Evolutionary conservation across 1,140 invertebrate genomes (phyloP).

Genomic region (Scaptomyza pallida): DNA sequence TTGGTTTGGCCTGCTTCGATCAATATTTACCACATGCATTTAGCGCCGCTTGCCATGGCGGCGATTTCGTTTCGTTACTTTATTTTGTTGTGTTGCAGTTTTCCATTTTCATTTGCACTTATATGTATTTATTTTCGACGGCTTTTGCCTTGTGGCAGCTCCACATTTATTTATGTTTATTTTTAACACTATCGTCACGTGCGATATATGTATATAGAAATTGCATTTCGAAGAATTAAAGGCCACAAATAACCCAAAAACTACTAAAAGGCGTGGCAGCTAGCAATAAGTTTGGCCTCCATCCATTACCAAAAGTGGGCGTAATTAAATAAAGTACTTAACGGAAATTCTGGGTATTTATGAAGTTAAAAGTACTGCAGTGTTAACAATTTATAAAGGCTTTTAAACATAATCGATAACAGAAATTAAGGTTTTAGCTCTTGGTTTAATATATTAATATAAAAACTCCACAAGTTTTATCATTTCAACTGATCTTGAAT

Average conservation of each 20-base stretch:
- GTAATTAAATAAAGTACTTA: slow-evolving; percentile 29
- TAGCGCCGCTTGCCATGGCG: slow-evolving; percentile 50
- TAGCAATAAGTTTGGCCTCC: slow-evolving; percentile 11
- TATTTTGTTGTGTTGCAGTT: slow-evolving; percentile 9
- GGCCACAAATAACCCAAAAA: neutral
- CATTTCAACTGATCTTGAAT: neutral
- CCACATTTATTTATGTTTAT: slow-evolving; percentile 68
- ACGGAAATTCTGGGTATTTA: neutral
- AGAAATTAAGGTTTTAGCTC: too few relatives aligned
- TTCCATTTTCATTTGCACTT: slow-evolving; percentile 69
- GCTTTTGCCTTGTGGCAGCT: slow-evolving; percentile 22
- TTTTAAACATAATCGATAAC: neutral
- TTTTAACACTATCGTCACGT: slow-evolving; percentile 62
- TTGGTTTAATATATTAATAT: too few relatives aligned
- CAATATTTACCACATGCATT: slow-evolving; percentile 74
- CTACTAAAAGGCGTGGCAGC: neutral
- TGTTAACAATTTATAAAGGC: neutral
- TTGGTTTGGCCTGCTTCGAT: slow-evolving; percentile 19
- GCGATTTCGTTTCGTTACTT: slow-evolving; percentile 46
- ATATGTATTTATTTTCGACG: slow-evolving; percentile 68
- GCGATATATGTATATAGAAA: slow-evolving; percentile 30
- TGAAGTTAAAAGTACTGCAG: neutral
- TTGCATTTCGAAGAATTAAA: slow-evolving; percentile 17
- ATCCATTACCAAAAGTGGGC: slow-evolving; percentile 21
- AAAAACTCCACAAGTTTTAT: too few relatives aligned